Evolutionary conservation across 2,888 invertebrate species (phyloP), one percentile per base, ranked within the genome.

Genomic region (Omphaloscelis lunosa): DNA sequence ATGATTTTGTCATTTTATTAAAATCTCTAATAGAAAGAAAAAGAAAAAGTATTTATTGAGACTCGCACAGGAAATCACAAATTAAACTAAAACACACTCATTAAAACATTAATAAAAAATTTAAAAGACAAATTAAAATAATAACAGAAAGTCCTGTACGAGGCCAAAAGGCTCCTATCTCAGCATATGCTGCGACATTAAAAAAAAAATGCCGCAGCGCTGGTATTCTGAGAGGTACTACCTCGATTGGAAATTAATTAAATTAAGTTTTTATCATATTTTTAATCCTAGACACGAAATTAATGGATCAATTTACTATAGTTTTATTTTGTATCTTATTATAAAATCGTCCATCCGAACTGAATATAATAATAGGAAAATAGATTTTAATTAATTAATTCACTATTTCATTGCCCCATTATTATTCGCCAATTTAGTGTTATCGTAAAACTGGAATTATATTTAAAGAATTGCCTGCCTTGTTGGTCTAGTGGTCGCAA

Each of bases 351-450:
- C 4, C 4, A 23, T 23, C 23, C 8, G 15, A 23, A 53, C 0
- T 23, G 8, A 17, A 11, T 41, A 39, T n/a, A n/a, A 41, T 23
- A 66, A 9, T 27, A 41, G 6, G 20, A 66, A 45, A 29, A 41
- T 6, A 48, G 2, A 56, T 58, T 45, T 15, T 15, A 61, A 39
- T 29, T 17, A 73, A 17, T 39, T 61, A 29, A 39, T 61, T 48
- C 41, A 12, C 11, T 23, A 23, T 45, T 74, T 29, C 29, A 75
- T 48, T 45, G 23, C 34, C 17, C 8, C 17, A 23, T 11, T 58
- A 63, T 56, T 48, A 75, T 65, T 72, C n/a, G 34, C 17, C 34
- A 58, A 72, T 73, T 72, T 45, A 2, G 6, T 27, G 51, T 23
- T 8, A 53, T 9, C 39, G 67, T 39, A 1, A 67, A 66, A 67